Base-by-base conservation (phyloP, 2,113 vertebrate species). In the Desmodus rotundus region DNA sequence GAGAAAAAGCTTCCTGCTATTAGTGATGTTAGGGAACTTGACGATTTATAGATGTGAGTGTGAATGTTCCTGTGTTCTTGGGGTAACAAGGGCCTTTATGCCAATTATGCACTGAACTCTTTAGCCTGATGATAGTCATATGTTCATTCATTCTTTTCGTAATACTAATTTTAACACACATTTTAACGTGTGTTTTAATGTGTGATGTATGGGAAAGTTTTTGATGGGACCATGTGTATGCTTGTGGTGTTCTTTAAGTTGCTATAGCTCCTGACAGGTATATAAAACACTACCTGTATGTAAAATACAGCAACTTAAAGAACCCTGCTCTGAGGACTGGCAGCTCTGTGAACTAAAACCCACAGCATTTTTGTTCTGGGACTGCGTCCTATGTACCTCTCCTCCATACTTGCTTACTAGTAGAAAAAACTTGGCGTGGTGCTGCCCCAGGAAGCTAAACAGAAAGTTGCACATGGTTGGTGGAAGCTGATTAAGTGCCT, bases 81-180 rank as follows among this genome's bases (percentile, higher is more conserved):
- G 54, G 24, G 50, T 86, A 87, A 89, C 56, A 76, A 93, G 74
- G 84, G 84, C 81, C 65, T 91, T 91, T 77, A 72, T 41, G 54
- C 86, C 70, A 61, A 3, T 94, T 92, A 93, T 78, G 92, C 94
- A 84, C 90, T 97, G 93, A 97, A 68, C 54, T 94, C 72, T 82
- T 76, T 43, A 91, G 78, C 78, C 67, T 86, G 16, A 13, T 89
- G 31, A 83, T 47, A 2, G 3, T 67, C 36, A 19, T 45, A 7
- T 50, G 31, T 78, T 61, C 52, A 70, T 0, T 61, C 38, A 63
- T 70, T 63, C 76, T 85, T 93, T 94, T 88, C 72, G 33, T 63
- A 11, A 45, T 72, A 77, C 93, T 94, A 28, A 89, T 61, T 93
- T 77, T 95, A 93, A 72, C 14, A 80, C 16, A 33, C 67, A 65